Evolutionary conservation across 2,888 invertebrate genomes (phyloP).

Genomic region (Tubulanus polymorphus): DNA sequence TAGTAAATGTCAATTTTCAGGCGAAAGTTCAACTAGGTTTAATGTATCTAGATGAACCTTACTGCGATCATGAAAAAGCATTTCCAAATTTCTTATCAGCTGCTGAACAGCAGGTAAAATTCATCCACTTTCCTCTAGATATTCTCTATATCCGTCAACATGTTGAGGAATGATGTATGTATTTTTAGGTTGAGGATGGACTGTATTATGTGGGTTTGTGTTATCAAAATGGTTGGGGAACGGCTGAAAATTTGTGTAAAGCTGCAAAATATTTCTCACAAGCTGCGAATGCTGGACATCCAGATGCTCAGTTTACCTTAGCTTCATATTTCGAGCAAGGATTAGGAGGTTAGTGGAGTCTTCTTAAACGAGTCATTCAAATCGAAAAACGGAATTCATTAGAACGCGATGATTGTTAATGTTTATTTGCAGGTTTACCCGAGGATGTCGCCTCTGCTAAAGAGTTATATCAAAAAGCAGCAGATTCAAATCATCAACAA

Average conservation of each 20-base stretch:
- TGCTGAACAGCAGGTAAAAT: background rate
- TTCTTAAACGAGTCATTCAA: background rate
- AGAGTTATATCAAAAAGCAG: conserved; percentile 27
- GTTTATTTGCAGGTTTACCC: conserved; percentile 25
- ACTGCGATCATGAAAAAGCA: too few relatives aligned
- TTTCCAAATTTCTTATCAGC: background rate
- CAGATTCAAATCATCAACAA: conserved; percentile 28
- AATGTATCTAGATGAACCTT: too few relatives aligned
- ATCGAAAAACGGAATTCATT: background rate
- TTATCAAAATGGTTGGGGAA: conserved; percentile 43
- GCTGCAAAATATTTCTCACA: conserved; percentile 33
- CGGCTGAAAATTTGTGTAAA: conserved; percentile 29
- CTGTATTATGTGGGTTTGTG: conserved; percentile 43
- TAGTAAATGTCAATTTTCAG: too few relatives aligned
- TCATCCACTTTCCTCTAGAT: too few relatives aligned
- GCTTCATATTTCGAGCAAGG: conserved; percentile 34
- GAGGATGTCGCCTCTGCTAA: conserved; percentile 25
- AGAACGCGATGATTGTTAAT: background rate
- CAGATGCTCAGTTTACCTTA: conserved; percentile 35
- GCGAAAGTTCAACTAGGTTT: too few relatives aligned
- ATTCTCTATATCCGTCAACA: too few relatives aligned
- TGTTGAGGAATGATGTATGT: background rate
- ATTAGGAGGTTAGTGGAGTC: conserved; percentile 28
- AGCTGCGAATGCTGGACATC: conserved; percentile 33
- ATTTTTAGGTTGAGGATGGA: conserved; percentile 32